Evolutionary conservation across 2,888 invertebrate species (phyloP), one percentile per base, ranked within the genome.

Genomic region (Rhaphigaster nebulosa): DNA sequence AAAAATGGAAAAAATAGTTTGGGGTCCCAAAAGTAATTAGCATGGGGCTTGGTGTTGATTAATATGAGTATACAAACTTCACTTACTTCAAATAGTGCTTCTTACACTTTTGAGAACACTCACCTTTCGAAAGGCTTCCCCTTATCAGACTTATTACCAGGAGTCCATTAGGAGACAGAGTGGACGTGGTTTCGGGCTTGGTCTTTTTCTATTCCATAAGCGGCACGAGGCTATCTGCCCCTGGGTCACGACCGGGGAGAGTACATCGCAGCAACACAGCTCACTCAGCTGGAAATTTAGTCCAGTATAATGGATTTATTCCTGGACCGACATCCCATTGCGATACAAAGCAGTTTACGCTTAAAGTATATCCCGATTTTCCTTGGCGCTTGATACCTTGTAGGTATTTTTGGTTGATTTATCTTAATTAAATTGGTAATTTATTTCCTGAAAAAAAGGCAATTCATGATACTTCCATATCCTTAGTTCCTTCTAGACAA

Each of bases 181-280:
- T 45, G 45, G 84, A 45, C 84, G 84, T 84, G 84, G 84, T 15
- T 26, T 10, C 3, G 84, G 45, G 23, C 45, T 84, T 76, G 38
- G 34, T 76, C 45, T 84, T 84, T 84, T 84, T 84, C 84, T 84
- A 45, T 84, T 45, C 84, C 84, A 84, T 84, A 84, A 84, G 45
- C 84, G 84, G 84, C 84, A 84, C 84, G 84, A 84, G 84, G 45
- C 84, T 38, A 84, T 84, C 84, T 84, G 84, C 84, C 84, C n/a
- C 84, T 23, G 84, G 84, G 84, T 84, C 84, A 84, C 84, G 84
- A 84, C 84, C n/a, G n/a, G 26, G 8, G 80, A 41, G 65, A 34
- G 70, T 76, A 38, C 70, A 20, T 76, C 70, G 29, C 70, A 76
- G 70, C 8, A 38, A 0, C 26, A 34, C 10, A 23, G 65, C 29